phyloP scores from a whole-genome alignment of 1,140 invertebrate species.

The Drosophila nikananu region DNA sequence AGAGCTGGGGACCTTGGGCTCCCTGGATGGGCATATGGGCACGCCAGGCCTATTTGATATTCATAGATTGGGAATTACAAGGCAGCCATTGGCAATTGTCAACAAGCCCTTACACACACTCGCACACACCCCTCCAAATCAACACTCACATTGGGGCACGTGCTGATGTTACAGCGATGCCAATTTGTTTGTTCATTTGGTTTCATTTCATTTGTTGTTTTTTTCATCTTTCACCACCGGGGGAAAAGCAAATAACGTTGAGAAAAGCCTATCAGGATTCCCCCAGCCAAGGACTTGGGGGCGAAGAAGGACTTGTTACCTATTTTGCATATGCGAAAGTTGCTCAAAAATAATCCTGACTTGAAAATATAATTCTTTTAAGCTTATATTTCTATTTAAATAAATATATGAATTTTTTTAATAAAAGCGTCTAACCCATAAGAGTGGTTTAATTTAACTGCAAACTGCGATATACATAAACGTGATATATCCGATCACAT shows the following conservation, averaged over 20 bases:
- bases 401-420: too few species aligned
- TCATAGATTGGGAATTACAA: slow-evolving; percentile 83
- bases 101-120: slow-evolving; percentile 58
- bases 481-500: too few species aligned
- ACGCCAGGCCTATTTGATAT: slow-evolving; percentile 73
- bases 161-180: slow-evolving; percentile 66
- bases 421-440: too few species aligned
- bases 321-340: slow-evolving; percentile 17
- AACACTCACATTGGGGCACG: slow-evolving; percentile 49
- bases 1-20: slow-evolving; percentile 56
- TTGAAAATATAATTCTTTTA: neutral
- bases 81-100: slow-evolving; percentile 80
- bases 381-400: too few species aligned
- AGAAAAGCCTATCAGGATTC: slow-evolving; percentile 13
- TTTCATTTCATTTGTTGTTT: slow-evolving; percentile 48
- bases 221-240: neutral
- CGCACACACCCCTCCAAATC: slow-evolving; percentile 4
- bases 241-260: slow-evolving; percentile 43
- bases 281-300: neutral
- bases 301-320: neutral
- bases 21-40: slow-evolving; percentile 33
- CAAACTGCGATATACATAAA: too few species aligned
- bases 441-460: too few species aligned
- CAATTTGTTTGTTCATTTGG: slow-evolving; percentile 71
- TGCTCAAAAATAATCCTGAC: neutral